phyloP scores from a whole-genome alignment of 2,113 vertebrate genomes.

The Apaloderma vittatum region DNA sequence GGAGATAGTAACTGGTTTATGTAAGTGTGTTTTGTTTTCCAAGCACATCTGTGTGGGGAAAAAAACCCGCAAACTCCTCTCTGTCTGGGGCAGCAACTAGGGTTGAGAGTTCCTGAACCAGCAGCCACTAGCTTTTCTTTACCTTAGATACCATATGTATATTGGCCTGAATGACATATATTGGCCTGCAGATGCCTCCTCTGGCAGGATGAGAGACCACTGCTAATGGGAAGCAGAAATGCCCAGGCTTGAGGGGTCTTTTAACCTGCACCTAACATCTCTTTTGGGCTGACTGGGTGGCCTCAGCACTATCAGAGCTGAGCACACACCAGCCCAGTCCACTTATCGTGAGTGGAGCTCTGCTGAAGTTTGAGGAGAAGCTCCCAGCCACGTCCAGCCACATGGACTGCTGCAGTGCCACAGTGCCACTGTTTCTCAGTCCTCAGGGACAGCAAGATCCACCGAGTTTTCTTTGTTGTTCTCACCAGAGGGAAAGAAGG shows the following conservation, averaged over 20 bases:
- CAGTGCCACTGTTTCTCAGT: not conserved
- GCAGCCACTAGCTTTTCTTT: constrained; percentile 14
- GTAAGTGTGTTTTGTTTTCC: constrained; percentile 5
- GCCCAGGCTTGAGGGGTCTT: not conserved
- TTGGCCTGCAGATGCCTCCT: not conserved
- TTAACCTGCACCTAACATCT: not conserved
- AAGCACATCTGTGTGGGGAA: not conserved
- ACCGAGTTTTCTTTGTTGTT: not conserved
- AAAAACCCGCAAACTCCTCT: not conserved
- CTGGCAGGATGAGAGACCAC: not conserved
- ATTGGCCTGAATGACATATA: no score
- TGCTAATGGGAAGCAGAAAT: fast-evolving
- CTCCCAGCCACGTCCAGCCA: not conserved
- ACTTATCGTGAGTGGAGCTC: not conserved
- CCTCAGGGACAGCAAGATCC: not conserved
- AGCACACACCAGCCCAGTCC: not conserved
- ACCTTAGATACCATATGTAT: not conserved
- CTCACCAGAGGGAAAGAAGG: not conserved
- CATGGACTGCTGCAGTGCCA: fast-evolving
- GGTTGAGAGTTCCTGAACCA: not conserved
- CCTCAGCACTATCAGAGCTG: not conserved
- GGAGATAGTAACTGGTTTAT: not conserved
- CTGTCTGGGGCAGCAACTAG: not conserved
- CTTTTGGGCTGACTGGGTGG: not conserved
- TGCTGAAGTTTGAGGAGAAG: not conserved